These are phyloP conservation scores for Plutomurus gul DNA, from an alignment of 1,140 invertebrate genomes.

Conservation along the genomic window DNA sequence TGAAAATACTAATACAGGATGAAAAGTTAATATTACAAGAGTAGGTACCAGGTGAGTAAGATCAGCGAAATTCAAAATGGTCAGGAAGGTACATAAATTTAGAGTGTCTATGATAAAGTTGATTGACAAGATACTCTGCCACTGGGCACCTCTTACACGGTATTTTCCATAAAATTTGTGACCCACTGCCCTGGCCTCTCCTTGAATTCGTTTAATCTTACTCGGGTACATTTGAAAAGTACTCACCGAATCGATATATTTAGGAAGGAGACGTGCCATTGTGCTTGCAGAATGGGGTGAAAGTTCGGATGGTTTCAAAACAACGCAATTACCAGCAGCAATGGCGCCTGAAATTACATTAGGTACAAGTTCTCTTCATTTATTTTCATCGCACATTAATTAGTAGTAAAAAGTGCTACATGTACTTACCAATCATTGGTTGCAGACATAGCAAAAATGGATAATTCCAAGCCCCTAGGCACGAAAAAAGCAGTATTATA, in stretches of 20 bases:
- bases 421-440: constrained; percentile 19
- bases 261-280: constrained; percentile 62
- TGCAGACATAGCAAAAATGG: constrained; percentile 28
- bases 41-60: not conserved
- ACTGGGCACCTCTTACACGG: too few species aligned
- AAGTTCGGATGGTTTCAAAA: constrained; percentile 69
- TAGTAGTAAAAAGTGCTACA: not conserved
- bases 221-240: not conserved
- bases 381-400: not conserved
- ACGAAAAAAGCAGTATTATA: not conserved
- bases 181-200: too few species aligned
- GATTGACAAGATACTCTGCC: not conserved
- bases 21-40: not conserved
- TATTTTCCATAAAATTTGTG: too few species aligned
- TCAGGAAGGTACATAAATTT: not conserved
- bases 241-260: constrained; percentile 65
- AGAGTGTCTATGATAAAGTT: not conserved
- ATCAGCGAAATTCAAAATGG: not conserved
- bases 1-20: not conserved
- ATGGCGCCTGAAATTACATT: constrained; percentile 54
- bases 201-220: not conserved
- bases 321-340: constrained; percentile 67
- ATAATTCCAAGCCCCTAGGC: constrained; percentile 42
- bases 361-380: not conserved
- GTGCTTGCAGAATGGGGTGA: constrained; percentile 60